Percentiles rank a stretch among this genome's conserved stretches.
These are phyloP conservation scores for Rhopalosiphum maidis DNA, from an alignment of 1,140 invertebrate genomes.

Conservation along the genomic window DNA sequence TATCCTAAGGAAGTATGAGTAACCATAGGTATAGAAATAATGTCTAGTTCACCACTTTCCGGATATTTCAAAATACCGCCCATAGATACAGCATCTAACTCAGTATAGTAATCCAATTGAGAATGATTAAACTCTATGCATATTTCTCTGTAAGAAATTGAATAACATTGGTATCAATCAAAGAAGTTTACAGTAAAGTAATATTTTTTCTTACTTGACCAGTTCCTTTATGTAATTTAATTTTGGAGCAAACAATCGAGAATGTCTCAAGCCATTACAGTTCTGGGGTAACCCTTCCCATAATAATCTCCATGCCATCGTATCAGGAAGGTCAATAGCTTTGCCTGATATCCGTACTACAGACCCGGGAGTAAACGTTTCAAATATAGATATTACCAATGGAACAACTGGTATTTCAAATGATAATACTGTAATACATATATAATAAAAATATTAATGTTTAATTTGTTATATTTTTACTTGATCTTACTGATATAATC, in stretches of 20 bases:
- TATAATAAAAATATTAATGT: neutral
- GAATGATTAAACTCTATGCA: constrained; percentile 85
- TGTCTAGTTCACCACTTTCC: neutral
- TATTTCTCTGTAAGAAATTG: constrained; percentile 68
- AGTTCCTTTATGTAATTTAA: constrained; percentile 67
- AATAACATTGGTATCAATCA: neutral
- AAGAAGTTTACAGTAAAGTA: neutral
- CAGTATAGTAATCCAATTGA: constrained; percentile 83
- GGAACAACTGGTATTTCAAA: constrained; percentile 81
- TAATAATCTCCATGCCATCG: constrained; percentile 75
- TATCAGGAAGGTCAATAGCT: constrained; percentile 40
- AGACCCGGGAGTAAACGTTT: constrained; percentile 90
- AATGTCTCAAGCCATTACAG: constrained; percentile 65
- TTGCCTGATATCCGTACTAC: constrained; percentile 77
- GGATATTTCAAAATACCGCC: constrained; percentile 66
- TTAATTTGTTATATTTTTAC: neutral
- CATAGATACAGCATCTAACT: constrained; percentile 83
- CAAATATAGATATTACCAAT: constrained; percentile 78
- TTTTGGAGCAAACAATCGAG: constrained; percentile 78
- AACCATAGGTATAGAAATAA: neutral
- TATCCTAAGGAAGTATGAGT: neutral
- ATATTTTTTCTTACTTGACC: constrained; percentile 21
- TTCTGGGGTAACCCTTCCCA: constrained; percentile 77
- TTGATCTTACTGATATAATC: constrained; percentile 80
- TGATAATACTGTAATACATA: constrained; percentile 69